These are phyloP conservation scores for Metopia argyrocephala DNA, from an alignment of 2,888 invertebrate genomes.

Conservation along the genomic window DNA sequence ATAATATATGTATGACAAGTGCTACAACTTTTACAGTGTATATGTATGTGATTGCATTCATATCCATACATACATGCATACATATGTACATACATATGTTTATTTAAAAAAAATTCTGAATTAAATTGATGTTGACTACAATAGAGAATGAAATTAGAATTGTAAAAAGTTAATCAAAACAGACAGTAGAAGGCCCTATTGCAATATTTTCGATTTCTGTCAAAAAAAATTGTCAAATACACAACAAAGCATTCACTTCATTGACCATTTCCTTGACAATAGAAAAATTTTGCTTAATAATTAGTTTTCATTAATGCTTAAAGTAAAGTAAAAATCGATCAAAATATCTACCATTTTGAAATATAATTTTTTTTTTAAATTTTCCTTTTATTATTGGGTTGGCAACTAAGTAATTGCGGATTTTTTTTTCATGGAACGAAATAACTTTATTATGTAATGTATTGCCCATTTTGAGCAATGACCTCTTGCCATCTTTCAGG, in stretches of 20 bases:
- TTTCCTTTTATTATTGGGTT: too few species aligned
- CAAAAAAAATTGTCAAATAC: background rate
- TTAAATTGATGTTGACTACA: slow-evolving; percentile 59
- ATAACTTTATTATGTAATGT: too few species aligned
- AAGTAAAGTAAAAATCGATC: too few species aligned
- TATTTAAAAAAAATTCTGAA: slow-evolving; percentile 29
- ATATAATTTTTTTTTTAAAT: too few species aligned
- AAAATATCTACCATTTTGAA: too few species aligned
- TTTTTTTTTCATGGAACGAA: too few species aligned
- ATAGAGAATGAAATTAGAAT: slow-evolving; percentile 17
- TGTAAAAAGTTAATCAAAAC: slow-evolving; percentile 30
- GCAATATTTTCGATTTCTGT: slow-evolving; percentile 6
- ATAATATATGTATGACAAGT: slow-evolving; percentile 1
- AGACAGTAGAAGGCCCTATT: slow-evolving; percentile 37
- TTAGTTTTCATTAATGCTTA: too few species aligned
- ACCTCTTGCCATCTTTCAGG: too few species aligned
- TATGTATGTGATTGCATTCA: background rate
- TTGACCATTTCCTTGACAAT: too few species aligned
- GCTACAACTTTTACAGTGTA: background rate
- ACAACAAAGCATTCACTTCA: background rate
- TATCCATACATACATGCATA: background rate
- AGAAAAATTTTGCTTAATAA: too few species aligned
- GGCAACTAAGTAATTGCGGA: too few species aligned
- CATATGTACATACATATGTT: background rate
- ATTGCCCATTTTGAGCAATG: too few species aligned